A percentile compares a stretch with the other conserved stretches of the same genome.
Evolutionary conservation across 2,113 vertebrate species (phyloP).

Genomic region (Mugil cephalus): DNA sequence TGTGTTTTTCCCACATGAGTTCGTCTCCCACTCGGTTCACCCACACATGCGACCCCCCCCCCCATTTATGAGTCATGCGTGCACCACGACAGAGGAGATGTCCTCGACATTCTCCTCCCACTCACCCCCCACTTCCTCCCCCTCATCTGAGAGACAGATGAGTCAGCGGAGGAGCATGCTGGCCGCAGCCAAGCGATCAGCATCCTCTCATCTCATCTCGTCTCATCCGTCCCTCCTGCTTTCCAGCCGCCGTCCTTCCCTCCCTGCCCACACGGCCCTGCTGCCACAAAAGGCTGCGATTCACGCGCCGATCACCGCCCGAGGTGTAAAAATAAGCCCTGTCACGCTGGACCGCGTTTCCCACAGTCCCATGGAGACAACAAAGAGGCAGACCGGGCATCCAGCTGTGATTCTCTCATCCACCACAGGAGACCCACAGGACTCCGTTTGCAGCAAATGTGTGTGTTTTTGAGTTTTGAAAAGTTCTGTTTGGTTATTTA

Average conservation of each 20-base stretch:
- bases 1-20: slow-evolving; percentile 15
- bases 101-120: slow-evolving; percentile 40
- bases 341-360: slow-evolving; percentile 28
- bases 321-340: slow-evolving; percentile 57
- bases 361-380: slow-evolving; percentile 41
- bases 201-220: slow-evolving; percentile 59
- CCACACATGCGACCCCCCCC: slow-evolving; percentile 12
- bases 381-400: slow-evolving; percentile 17
- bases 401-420: slow-evolving; percentile 25
- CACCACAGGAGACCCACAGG: background rate
- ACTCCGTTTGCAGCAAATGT: background rate
- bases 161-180: slow-evolving; percentile 61
- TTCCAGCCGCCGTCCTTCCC: slow-evolving; percentile 25
- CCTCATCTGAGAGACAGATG: slow-evolving; percentile 60
- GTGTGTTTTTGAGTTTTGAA: background rate
- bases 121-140: background rate
- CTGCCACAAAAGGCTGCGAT: slow-evolving; percentile 54
- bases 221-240: slow-evolving; percentile 30
- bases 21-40: slow-evolving; percentile 7
- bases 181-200: slow-evolving; percentile 50
- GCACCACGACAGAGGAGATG: slow-evolving; percentile 31
- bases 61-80: slow-evolving; percentile 55
- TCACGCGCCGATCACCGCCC: slow-evolving; percentile 51
- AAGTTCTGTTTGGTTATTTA: background rate
- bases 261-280: slow-evolving; percentile 40